Percentiles rank a stretch among this genome's conserved stretches.
These are phyloP conservation scores for Peromyscus melanophrys DNA, from an alignment of 2,797 vertebrate genomes.

Conservation along the genomic window DNA sequence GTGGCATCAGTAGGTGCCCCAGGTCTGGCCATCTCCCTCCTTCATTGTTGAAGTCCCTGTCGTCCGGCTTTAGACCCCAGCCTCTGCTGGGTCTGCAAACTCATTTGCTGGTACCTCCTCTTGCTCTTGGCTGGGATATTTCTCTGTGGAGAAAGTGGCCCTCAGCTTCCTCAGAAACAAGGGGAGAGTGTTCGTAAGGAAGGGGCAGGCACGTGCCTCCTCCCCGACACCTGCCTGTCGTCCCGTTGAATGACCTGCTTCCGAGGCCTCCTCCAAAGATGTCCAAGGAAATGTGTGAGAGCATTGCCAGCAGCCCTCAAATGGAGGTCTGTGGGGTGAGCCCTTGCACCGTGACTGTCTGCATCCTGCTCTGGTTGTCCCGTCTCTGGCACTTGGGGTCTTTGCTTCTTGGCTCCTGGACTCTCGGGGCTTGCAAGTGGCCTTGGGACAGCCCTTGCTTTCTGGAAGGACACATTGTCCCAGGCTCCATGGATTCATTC, in stretches of 20 bases:
- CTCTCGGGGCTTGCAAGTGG: background rate
- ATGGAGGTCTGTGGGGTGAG: background rate
- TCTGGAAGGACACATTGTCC: background rate
- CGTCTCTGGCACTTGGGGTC: background rate
- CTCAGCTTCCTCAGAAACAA: background rate
- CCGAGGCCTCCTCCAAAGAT: background rate
- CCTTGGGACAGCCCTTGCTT: background rate
- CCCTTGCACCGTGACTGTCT: background rate
- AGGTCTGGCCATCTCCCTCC: conserved; percentile 6
- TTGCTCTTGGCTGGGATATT: conserved; percentile 19
- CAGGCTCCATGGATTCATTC: background rate
- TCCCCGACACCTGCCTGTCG: background rate
- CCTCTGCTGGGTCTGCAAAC: background rate
- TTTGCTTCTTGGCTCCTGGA: background rate
- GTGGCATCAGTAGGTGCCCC: background rate
- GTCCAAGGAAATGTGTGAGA: background rate
- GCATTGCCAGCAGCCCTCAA: background rate
- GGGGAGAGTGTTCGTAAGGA: conserved; percentile 30
- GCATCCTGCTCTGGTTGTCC: background rate
- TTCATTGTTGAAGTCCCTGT: background rate
- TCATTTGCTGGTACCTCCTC: background rate
- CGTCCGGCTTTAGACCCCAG: conserved; percentile 14
- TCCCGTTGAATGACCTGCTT: conserved; percentile 17
- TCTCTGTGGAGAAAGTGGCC: conserved; percentile 41
- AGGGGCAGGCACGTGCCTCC: background rate